Base-by-base conservation (phyloP, 2,113 vertebrate genomes). In the Colistium nudipinnis region DNA sequence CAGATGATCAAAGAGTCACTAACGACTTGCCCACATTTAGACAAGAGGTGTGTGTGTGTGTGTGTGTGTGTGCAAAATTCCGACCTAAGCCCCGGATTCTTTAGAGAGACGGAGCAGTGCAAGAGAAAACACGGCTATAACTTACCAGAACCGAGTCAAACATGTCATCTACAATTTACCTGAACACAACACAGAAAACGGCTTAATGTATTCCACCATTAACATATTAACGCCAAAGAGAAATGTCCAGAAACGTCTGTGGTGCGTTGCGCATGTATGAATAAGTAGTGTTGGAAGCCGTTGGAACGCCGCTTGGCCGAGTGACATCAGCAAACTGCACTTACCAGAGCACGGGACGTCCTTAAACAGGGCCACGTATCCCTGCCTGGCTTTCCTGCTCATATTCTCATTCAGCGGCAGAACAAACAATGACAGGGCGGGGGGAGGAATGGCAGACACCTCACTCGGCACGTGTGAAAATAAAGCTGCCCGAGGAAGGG, bases 391-490 rank as follows among this genome's bases (percentile, higher is more conserved):
- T 81, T 91, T n/a, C n/a, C 87, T 87, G 85, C 82, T 90, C 88
- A 89, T 68, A 89, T 92, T 92, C 91, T 91, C 88, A 83, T 85
- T 80, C 65, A 88, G 78, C 90, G 88, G 89, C 86, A 92, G 89
- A 91, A 84, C 87, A 92, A 93, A 94, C 91, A 90, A 90, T 87
- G 87, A 86, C 87, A 87, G 88, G 90, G 89, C n/a, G 78, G 90
- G 78, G 90, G 88, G 90, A 90, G 88, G 90, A 87, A 89, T 88
- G 90, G 85, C 86, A 89, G 91, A 91, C 91, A 92, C 91, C 90
- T 92, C 90, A 89, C 90, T 88, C 90, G 84, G 85, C 89, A 91
- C 90, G 91, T 93, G 90, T 93, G 91, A 93, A 93, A 92, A 93
- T 91, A 94, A 91, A 93, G 89, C 86, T 81, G 85, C 85, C 87